phyloP scores from a whole-genome alignment of 1,140 invertebrate species.

The Hetaerina americana region DNA sequence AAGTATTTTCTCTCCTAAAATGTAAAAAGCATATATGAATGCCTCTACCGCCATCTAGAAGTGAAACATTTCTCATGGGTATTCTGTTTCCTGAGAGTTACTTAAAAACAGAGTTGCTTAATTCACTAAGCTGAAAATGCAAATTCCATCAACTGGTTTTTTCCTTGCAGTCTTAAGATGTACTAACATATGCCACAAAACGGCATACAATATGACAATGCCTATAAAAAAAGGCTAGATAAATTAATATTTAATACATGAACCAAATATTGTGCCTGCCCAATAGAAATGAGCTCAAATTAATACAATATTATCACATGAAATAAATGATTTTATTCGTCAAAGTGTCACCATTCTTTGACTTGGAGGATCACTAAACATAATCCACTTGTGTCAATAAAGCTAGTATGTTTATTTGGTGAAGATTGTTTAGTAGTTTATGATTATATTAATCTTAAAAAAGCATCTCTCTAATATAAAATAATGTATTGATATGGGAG shows the following conservation, averaged over 20 bases:
- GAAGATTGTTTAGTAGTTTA: background rate
- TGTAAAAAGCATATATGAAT: no score
- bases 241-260: background rate
- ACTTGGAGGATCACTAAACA: background rate
- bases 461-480: background rate
- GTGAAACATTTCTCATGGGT: no score
- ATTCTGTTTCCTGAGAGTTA: background rate
- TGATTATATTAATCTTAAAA: conserved; percentile 1
- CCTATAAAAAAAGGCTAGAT: background rate
- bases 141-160: background rate
- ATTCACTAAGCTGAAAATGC: background rate
- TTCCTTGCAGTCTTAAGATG: background rate
- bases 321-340: background rate
- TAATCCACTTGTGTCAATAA: background rate
- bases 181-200: background rate
- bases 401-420: background rate
- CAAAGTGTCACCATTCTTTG: background rate
- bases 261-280: background rate
- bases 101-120: background rate
- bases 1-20: no score
- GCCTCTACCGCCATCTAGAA: no score
- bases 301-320: background rate
- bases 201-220: background rate
- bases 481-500: background rate
- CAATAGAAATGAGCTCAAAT: background rate